These are phyloP conservation scores for Cerastoderma edule DNA, from an alignment of 2,888 invertebrate genomes.

Conservation along the genomic window DNA sequence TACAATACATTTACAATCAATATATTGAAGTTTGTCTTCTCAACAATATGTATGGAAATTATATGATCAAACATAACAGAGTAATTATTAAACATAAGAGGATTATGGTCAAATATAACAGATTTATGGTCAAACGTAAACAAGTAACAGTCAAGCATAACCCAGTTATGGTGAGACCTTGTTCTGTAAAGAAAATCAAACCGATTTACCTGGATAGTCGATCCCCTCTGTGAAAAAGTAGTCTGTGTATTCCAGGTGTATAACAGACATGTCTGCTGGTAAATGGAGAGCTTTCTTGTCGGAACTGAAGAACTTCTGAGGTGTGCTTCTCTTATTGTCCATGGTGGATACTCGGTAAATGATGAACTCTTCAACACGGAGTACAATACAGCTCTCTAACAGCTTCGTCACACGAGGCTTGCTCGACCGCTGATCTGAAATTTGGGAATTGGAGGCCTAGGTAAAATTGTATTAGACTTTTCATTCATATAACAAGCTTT, in stretches of 20 bases:
- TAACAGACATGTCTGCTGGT: slow-evolving; percentile 94
- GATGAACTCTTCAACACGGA: slow-evolving; percentile 95
- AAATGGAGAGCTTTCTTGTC: slow-evolving; percentile 90
- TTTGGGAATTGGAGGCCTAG: slow-evolving; percentile 19
- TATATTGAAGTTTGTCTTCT: too few relatives aligned
- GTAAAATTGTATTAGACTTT: too few relatives aligned
- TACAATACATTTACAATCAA: too few relatives aligned
- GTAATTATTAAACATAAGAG: too few relatives aligned
- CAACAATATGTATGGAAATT: too few relatives aligned
- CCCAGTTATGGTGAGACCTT: not conserved
- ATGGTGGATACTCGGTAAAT: slow-evolving; percentile 92
- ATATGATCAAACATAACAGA: too few relatives aligned
- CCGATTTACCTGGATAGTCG: slow-evolving; percentile 81
- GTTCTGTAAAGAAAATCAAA: not conserved
- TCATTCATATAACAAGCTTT: too few relatives aligned
- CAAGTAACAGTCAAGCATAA: too few relatives aligned
- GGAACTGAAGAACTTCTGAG: slow-evolving; percentile 90
- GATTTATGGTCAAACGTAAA: too few relatives aligned
- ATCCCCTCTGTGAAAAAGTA: slow-evolving; percentile 93
- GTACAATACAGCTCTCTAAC: slow-evolving; percentile 95
- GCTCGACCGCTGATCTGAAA: slow-evolving; percentile 9
- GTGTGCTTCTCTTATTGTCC: slow-evolving; percentile 85
- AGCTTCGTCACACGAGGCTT: slow-evolving; percentile 84
- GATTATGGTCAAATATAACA: too few relatives aligned
- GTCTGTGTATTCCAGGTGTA: slow-evolving; percentile 98